Base-by-base conservation (phyloP, 2,113 vertebrate species). In the Butorides virescens region DNA sequence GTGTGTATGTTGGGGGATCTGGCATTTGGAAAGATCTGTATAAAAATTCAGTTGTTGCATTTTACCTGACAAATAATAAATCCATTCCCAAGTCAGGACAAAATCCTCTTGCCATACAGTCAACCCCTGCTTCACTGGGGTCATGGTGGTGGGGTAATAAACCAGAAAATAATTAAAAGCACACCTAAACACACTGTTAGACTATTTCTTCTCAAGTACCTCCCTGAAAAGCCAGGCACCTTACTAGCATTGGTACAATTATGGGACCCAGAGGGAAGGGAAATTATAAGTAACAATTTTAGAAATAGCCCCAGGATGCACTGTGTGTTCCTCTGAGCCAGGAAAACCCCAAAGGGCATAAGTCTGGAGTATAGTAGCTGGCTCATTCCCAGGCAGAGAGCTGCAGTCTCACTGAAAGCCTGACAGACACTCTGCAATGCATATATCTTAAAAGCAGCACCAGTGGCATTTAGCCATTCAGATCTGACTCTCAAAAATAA, bases 231-330 rank as follows among this genome's bases (percentile, higher is more conserved):
- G 17, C 29, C 44, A 82, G 37, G 18, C 14, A 71, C 34, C 68
- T 93, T 82, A 70, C 65, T 78, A 95, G 20, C 25, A 92, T 86
- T 59, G 52, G 23, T 56, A 49, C 87, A 94, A 75, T 87, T 95
- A 86, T 47, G 72, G 49, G 20, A 61, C n/a, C 37, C 56, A 56
- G 20, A 73, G 42, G 79, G 68, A 94, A 95, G 14, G 46, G 52
- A 88, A 93, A 93, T 94, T 62, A 32, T 62, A 92, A 53, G 53
- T 16, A 92, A 93, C 88, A 86, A 74, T 92, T 94, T 95, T 76
- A 90, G 56, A 96, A 90, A 78, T 66, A 85, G 47, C 46, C 67
- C 52, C 61, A 63, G 56, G 86, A 80, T 74, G 32, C 37, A 74
- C 37, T 80, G 27, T 86, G 50, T 78, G 44, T 76, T 7, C 75